Percentiles rank a stretch among this genome's conserved stretches.
Conservation (phyloP, 2,888 invertebrate species). For the Morpho helenor region DNA sequence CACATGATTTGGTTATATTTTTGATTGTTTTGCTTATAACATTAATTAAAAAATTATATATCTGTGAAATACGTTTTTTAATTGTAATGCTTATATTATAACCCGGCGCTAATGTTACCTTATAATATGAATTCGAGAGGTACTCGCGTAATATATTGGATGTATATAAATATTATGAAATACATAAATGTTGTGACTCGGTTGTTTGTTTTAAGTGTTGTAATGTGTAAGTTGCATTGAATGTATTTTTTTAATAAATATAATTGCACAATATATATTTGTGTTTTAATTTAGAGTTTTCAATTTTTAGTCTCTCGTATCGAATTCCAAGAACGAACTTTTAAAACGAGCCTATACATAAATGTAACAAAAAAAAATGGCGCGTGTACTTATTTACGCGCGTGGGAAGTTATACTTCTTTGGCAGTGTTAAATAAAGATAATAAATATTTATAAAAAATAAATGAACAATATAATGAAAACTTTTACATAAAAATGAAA, state of each 20-base stretch:
- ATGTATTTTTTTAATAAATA: conserved; percentile 20
- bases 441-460: no score
- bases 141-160: conserved; percentile 48
- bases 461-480: no score
- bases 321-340: no score
- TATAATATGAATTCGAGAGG: conserved; percentile 50
- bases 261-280: conserved; percentile 4
- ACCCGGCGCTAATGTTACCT: conserved; percentile 77
- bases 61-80: conserved; percentile 9
- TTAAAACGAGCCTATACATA: no score
- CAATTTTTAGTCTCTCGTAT: no score
- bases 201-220: conserved; percentile 15
- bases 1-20: no score
- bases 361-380: no score
- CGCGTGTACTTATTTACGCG: no score
- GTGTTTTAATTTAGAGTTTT: neutral
- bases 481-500: no score
- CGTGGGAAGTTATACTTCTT: no score
- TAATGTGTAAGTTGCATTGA: conserved; percentile 13
- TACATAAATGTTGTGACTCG: conserved; percentile 24
- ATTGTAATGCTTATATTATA: conserved; percentile 27
- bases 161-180: conserved; percentile 11
- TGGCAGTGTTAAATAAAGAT: no score
- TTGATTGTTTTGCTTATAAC: no score
- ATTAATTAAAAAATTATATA: neutral